phyloP scores from a whole-genome alignment of 2,797 vertebrate genomes.

The Rhadinocentrus ornatus region DNA sequence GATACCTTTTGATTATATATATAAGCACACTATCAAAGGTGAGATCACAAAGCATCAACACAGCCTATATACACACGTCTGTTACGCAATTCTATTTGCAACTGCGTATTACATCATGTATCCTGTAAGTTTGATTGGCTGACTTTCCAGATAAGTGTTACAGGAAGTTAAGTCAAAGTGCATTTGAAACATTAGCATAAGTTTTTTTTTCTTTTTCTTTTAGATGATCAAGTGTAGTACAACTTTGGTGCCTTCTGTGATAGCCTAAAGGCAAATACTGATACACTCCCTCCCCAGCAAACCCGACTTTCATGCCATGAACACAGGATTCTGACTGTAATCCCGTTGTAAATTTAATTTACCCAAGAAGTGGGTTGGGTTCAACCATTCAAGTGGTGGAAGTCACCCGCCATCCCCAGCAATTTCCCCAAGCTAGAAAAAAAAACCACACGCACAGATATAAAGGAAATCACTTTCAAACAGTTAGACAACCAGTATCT shows the following conservation, averaged over 20 bases:
- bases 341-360: slow-evolving; percentile 26
- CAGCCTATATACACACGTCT: no score
- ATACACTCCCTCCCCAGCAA: background rate
- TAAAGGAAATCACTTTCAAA: slow-evolving; percentile 23
- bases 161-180: background rate
- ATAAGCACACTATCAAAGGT: slow-evolving; percentile 6
- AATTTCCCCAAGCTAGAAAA: slow-evolving; percentile 19
- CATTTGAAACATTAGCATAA: background rate
- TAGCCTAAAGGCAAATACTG: background rate
- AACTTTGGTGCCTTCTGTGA: background rate
- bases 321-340: slow-evolving; percentile 20
- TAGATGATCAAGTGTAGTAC: slow-evolving; percentile 2
- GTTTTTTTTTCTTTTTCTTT: slow-evolving; percentile 7
- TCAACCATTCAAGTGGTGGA: slow-evolving; percentile 22
- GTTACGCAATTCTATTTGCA: no score
- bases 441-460: slow-evolving; percentile 34
- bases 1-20: slow-evolving; percentile 11
- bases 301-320: slow-evolving; percentile 4
- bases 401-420: slow-evolving; percentile 14
- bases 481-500: background rate
- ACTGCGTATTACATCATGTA: background rate
- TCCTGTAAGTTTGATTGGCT: background rate
- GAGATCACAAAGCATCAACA: slow-evolving; percentile 15
- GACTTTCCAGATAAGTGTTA: background rate
- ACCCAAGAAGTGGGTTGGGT: slow-evolving; percentile 21